Conservation (phyloP, 2,888 invertebrate genomes). For the Cyclophora punctaria region DNA sequence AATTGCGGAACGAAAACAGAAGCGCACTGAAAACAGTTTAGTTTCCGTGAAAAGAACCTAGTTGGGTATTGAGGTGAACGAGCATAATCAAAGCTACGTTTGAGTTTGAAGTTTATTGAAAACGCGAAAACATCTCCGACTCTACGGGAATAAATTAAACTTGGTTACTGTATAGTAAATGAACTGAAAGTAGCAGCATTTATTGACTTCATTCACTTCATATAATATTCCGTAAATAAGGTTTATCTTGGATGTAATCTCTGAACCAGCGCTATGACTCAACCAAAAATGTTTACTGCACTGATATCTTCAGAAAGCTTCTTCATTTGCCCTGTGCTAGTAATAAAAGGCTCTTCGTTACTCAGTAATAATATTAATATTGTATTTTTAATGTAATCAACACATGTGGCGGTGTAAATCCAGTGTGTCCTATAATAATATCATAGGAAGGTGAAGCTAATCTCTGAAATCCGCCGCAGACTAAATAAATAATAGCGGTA, state of each 20-base stretch:
- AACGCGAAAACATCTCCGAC: constrained; percentile 33
- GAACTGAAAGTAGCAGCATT: constrained; percentile 7
- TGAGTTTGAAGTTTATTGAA: constrained; percentile 48
- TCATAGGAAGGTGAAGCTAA: background rate
- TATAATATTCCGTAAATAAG: no score
- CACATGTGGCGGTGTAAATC: no score
- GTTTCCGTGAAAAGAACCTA: constrained; percentile 64
- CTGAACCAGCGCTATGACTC: no score
- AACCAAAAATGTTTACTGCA: no score
- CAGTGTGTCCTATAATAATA: background rate
- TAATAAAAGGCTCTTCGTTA: no score
- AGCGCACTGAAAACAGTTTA: constrained; percentile 67
- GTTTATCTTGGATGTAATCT: no score
- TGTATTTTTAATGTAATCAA: background rate
- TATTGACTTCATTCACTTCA: no score
- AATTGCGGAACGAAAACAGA: constrained; percentile 71
- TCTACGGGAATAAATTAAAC: constrained; percentile 28
- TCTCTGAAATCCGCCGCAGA: background rate
- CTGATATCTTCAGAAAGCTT: no score
- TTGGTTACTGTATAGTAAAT: constrained; percentile 21
- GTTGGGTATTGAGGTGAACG: constrained; percentile 46
- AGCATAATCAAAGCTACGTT: constrained; percentile 37
- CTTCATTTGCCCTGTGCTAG: no score
- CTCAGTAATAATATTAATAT: no score
- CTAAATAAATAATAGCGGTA: constrained; percentile 6